phyloP scores from a whole-genome alignment of 2,888 invertebrate genomes.

The Pristionchus mayeri region DNA sequence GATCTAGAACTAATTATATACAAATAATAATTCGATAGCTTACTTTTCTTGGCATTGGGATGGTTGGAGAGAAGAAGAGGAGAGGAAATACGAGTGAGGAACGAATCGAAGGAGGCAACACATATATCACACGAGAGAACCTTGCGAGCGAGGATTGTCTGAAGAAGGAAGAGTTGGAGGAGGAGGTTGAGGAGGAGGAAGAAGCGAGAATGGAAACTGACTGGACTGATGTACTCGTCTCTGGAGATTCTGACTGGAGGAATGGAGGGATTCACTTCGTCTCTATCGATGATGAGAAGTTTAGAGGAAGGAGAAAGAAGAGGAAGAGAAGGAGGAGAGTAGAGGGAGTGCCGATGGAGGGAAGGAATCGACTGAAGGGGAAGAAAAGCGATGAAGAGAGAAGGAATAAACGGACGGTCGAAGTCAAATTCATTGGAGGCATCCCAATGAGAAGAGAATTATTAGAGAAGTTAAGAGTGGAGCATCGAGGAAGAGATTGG shows the following conservation, averaged over 20 bases:
- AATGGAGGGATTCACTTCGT: not conserved
- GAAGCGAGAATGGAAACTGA: not conserved
- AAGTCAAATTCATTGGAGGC: not conserved
- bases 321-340: not conserved
- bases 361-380: not conserved
- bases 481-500: not conserved
- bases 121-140: slow-evolving; percentile 25
- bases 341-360: not conserved
- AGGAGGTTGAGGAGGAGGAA: not conserved
- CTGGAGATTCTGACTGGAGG: not conserved
- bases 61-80: slow-evolving; percentile 16
- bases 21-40: not conserved
- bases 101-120: not conserved
- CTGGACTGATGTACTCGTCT: not conserved
- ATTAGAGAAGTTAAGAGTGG: not conserved
- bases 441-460: slow-evolving; percentile 17
- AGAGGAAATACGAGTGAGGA: not conserved
- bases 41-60: not conserved
- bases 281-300: slow-evolving; percentile 14
- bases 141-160: slow-evolving; percentile 15
- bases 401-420: not conserved
- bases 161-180: not conserved
- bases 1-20: not conserved
- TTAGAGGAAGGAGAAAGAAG: slow-evolving; percentile 10
- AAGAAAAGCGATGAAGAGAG: no score